phyloP scores from a whole-genome alignment of 2,888 invertebrate species.

The Hemicrepidius hirtus region DNA sequence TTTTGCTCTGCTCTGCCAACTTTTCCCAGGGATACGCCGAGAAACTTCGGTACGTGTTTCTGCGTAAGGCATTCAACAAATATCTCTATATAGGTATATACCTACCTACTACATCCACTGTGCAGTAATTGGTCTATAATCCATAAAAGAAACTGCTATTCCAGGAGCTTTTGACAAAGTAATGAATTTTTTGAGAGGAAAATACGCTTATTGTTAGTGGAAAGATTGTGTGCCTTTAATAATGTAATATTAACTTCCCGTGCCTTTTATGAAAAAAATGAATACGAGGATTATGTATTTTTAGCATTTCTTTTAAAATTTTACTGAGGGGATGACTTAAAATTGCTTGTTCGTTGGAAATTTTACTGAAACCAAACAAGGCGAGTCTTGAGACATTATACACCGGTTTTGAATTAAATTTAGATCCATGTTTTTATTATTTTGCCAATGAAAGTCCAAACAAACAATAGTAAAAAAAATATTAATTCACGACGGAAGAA shows the following conservation, averaged over 20 bases:
- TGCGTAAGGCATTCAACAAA: constrained; percentile 47
- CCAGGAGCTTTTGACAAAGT: constrained; percentile 32
- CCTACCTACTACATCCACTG: constrained; percentile 12
- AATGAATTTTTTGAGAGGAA: constrained; percentile 37
- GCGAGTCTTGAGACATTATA: too few species aligned
- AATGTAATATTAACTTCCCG: constrained; percentile 14
- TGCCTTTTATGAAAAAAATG: background rate
- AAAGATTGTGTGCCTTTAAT: constrained; percentile 25
- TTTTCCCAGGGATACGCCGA: constrained; percentile 48
- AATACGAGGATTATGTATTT: constrained; percentile 7
- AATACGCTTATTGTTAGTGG: constrained; percentile 31
- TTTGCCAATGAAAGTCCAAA: too few species aligned
- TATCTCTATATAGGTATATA: constrained; percentile 37
- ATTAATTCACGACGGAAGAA: too few species aligned
- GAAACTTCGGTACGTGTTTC: constrained; percentile 55
- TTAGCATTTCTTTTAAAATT: background rate
- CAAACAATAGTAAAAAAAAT: too few species aligned
- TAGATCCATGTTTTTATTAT: too few species aligned
- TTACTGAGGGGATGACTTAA: too few species aligned
- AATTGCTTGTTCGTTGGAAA: too few species aligned
- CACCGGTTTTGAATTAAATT: too few species aligned
- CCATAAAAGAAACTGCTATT: constrained; percentile 38
- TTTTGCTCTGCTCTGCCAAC: constrained; percentile 27
- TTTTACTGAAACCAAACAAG: too few species aligned
- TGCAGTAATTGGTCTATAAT: constrained; percentile 37